phyloP scores from a whole-genome alignment of 2,888 invertebrate genomes.

The Zaprionus obscuricornis region DNA sequence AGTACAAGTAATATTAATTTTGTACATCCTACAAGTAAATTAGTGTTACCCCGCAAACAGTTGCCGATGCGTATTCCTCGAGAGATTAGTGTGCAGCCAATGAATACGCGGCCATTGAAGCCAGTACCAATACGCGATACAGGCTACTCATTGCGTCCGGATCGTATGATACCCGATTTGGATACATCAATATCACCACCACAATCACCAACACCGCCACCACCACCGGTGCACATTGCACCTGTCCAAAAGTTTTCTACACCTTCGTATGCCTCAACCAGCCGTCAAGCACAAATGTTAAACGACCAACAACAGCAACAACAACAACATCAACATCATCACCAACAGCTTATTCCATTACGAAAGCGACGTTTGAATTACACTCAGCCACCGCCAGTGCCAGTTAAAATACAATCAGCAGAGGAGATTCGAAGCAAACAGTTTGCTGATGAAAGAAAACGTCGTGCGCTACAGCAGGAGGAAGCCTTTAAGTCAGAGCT shows the following conservation, averaged over 20 bases:
- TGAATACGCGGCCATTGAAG: slow-evolving; percentile 62
- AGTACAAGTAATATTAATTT: slow-evolving; percentile 61
- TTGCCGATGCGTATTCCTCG: slow-evolving; percentile 54
- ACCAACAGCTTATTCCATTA: slow-evolving; percentile 6
- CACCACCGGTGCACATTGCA: slow-evolving; percentile 32
- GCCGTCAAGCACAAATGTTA: slow-evolving; percentile 53
- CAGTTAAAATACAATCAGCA: slow-evolving; percentile 59
- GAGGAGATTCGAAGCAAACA: slow-evolving; percentile 8
- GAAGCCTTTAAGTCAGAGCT: slow-evolving; percentile 75
- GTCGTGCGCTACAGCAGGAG: slow-evolving; percentile 55
- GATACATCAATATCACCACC: slow-evolving; percentile 72
- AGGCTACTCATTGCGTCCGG: slow-evolving; percentile 72
- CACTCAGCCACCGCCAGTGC: slow-evolving; percentile 38
- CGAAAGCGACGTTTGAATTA: slow-evolving; percentile 54
- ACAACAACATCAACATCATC: slow-evolving; percentile 29
- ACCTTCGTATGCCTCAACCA: slow-evolving; percentile 49
- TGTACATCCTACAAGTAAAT: slow-evolving; percentile 63
- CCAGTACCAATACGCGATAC: slow-evolving; percentile 68
- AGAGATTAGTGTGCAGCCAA: slow-evolving; percentile 61
- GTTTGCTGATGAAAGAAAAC: slow-evolving; percentile 21
- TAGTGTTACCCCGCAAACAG: slow-evolving; percentile 67
- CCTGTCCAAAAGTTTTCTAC: slow-evolving; percentile 18
- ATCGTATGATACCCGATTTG: slow-evolving; percentile 74
- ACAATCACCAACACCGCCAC: slow-evolving; percentile 45
- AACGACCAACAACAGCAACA: slow-evolving; percentile 30